A percentile compares a stretch with the other conserved stretches of the same genome.
Evolutionary conservation across 2,797 vertebrate species (phyloP).

Genomic region (Aldrovandia affinis): DNA sequence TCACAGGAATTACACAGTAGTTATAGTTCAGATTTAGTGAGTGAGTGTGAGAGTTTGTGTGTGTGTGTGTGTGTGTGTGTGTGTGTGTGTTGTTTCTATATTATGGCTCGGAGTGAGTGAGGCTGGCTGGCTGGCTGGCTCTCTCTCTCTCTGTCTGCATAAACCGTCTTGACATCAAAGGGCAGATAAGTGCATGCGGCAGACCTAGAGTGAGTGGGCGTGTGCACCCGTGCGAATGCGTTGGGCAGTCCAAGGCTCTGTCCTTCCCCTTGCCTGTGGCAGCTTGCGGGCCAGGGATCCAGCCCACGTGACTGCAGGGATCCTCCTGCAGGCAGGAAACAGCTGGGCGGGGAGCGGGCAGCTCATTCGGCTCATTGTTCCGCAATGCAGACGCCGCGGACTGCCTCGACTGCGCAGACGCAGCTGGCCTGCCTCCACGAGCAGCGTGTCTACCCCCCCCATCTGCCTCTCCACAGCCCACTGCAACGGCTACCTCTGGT

Average conservation of each 20-base stretch:
- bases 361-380: constrained; percentile 81
- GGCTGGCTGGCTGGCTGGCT: no score
- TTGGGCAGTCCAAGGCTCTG: constrained; percentile 52
- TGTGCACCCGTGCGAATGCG: background rate
- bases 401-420: no score
- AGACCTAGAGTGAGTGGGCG: background rate
- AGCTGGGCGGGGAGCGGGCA: constrained; percentile 74
- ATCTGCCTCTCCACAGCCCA: no score
- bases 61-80: no score
- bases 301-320: constrained; percentile 77
- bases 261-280: constrained; percentile 74
- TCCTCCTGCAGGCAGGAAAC: constrained; percentile 78
- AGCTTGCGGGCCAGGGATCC: constrained; percentile 78
- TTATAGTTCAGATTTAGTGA: no score
- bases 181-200: no score
- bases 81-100: background rate
- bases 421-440: constrained; percentile 21
- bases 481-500: no score
- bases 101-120: no score
- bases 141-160: background rate
- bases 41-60: no score
- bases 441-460: background rate
- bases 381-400: no score
- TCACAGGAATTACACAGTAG: no score
- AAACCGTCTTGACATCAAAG: no score